Evolutionary conservation across 1,140 invertebrate species (phyloP).

Genomic region (Drosophila setifemur): DNA sequence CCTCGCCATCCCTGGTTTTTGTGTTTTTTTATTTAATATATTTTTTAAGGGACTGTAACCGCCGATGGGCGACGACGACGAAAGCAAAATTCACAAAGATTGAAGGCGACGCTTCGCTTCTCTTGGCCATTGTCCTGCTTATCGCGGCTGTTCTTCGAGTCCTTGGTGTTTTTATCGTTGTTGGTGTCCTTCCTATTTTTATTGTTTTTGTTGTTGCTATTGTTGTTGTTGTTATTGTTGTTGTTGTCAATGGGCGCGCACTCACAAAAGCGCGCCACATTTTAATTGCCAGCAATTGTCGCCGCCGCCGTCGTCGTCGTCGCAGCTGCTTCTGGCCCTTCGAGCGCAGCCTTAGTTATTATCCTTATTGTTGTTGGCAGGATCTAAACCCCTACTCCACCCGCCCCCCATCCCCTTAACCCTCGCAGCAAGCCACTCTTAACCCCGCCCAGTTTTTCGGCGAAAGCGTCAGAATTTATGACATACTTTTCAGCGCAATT

Average conservation of each 20-base stretch:
- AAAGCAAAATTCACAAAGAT: slow-evolving; percentile 52
- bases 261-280: slow-evolving; percentile 71
- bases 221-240: slow-evolving; percentile 36
- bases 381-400: background rate
- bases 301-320: slow-evolving; percentile 26
- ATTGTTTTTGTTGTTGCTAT: slow-evolving; percentile 15
- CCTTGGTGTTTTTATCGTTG: background rate
- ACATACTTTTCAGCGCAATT: slow-evolving; percentile 77
- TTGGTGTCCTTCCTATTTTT: background rate
- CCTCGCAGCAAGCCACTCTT: too few species aligned
- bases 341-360: slow-evolving; percentile 32
- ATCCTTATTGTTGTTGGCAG: slow-evolving; percentile 39
- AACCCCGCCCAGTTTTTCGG: slow-evolving; percentile 14
- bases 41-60: slow-evolving; percentile 22
- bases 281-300: slow-evolving; percentile 82
- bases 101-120: slow-evolving; percentile 2
- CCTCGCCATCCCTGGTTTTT: background rate
- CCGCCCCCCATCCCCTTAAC: background rate
- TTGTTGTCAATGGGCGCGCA: slow-evolving; percentile 55
- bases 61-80: slow-evolving; percentile 39
- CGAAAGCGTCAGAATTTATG: slow-evolving; percentile 72
- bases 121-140: slow-evolving; percentile 57
- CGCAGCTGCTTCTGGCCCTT: slow-evolving; percentile 62
- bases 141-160: slow-evolving; percentile 43
- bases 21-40: too few species aligned